These are phyloP conservation scores for Brassicogethes aeneus DNA, from an alignment of 2,888 invertebrate species.

Conservation along the genomic window DNA sequence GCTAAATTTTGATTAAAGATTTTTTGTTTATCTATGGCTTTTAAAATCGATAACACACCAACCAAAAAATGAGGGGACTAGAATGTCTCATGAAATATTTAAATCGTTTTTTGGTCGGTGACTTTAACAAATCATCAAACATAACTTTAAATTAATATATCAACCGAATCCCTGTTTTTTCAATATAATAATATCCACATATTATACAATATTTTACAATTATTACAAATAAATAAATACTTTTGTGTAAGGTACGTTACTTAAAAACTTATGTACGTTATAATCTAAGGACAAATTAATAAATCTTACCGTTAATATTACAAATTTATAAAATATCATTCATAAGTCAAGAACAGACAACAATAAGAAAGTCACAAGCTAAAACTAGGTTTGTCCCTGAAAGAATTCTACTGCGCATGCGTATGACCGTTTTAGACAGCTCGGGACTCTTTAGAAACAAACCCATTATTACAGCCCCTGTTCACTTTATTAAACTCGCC, in stretches of 20 bases:
- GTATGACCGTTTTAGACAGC: no score
- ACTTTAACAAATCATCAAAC: constrained; percentile 7
- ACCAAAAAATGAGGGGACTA: constrained; percentile 2
- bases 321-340: constrained; percentile 16
- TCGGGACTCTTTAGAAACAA: no score
- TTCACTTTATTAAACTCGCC: no score
- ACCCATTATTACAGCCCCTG: no score
- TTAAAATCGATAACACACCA: constrained; percentile 8
- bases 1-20: constrained; percentile 19
- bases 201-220: constrained; percentile 21
- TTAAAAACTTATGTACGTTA: constrained; percentile 8
- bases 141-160: constrained; percentile 9
- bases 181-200: constrained; percentile 25
- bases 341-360: constrained; percentile 6
- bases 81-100: neutral
- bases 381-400: no score
- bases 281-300: constrained; percentile 4
- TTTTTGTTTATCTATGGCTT: constrained; percentile 22
- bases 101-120: neutral
- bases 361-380: constrained; percentile 7
- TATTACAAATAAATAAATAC: constrained; percentile 16
- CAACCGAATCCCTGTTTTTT: constrained; percentile 22
- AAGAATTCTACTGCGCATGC: no score
- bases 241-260: constrained; percentile 13
- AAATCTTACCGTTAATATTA: constrained; percentile 3